phyloP scores from a whole-genome alignment of 2,888 invertebrate genomes.

The Microctonus brassicae region DNA sequence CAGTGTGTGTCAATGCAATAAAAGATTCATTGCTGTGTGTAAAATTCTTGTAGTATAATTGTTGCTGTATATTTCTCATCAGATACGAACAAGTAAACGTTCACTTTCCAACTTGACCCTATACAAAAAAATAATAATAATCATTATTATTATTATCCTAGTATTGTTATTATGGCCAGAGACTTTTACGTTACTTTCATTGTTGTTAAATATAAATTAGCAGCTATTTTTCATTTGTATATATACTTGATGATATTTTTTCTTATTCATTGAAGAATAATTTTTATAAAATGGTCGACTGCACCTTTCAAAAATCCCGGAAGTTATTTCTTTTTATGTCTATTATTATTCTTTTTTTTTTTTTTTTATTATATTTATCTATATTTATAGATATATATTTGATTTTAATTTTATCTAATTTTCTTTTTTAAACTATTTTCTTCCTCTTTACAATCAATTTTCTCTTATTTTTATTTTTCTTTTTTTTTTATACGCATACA shows the following conservation, averaged over 20 bases:
- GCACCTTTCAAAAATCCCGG: slow-evolving; percentile 15
- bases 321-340: background rate
- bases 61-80: no score
- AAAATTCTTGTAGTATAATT: no score
- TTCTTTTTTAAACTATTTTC: background rate
- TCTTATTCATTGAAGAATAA: background rate
- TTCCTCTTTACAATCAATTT: background rate
- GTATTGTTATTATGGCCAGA: background rate
- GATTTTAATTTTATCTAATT: slow-evolving; percentile 7
- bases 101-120: background rate
- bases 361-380: no score
- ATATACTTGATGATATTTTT: background rate
- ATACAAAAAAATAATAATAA: background rate
- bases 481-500: background rate
- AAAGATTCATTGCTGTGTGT: no score
- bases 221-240: background rate
- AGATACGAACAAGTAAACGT: background rate
- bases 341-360: background rate
- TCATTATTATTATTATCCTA: background rate
- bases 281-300: background rate
- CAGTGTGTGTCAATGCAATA: no score
- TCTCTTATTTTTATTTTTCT: background rate
- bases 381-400: background rate
- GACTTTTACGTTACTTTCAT: background rate
- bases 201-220: background rate